Percentiles rank a stretch among this genome's conserved stretches.
Evolutionary conservation across 2,113 vertebrate genomes (phyloP).

Genomic region (Xiphophorus hellerii): DNA sequence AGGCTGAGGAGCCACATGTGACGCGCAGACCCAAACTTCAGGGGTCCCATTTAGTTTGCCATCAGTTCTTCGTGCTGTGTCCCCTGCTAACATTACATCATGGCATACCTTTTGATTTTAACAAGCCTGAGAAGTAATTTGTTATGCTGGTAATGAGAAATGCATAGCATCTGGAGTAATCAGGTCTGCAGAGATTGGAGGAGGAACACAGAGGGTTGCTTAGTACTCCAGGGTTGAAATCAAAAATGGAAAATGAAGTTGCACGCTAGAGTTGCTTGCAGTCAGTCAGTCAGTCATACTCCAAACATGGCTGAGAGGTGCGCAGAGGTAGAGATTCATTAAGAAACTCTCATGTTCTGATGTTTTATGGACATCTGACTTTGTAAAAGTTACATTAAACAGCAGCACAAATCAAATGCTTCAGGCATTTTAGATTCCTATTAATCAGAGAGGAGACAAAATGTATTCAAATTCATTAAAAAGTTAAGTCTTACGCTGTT

Average conservation of each 20-base stretch:
- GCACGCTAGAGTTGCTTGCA: conserved; percentile 42
- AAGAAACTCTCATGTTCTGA: conserved; percentile 26
- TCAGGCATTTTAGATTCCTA: background rate
- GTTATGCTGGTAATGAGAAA: conserved; percentile 43
- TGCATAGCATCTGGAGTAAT: conserved; percentile 46
- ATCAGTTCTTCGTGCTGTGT: conserved; percentile 58
- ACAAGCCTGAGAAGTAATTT: conserved; percentile 48
- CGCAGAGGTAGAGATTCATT: conserved; percentile 20
- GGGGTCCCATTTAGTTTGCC: conserved; percentile 47
- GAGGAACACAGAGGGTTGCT: conserved; percentile 53
- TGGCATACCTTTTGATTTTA: conserved; percentile 61
- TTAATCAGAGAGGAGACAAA: background rate
- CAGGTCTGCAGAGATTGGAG: conserved; percentile 45
- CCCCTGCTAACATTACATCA: conserved; percentile 68
- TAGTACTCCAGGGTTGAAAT: conserved; percentile 35
- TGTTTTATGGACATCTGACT: background rate
- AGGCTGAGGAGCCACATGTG: conserved; percentile 60
- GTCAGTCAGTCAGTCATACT: conserved; percentile 19
- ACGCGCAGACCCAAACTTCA: conserved; percentile 42
- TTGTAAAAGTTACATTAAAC: conserved; percentile 5
- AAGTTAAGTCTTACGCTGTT: background rate
- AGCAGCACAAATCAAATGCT: background rate
- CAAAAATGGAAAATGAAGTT: conserved; percentile 48
- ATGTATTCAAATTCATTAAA: background rate
- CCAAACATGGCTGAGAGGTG: conserved; percentile 36